Evolutionary conservation across 2,113 vertebrate genomes (phyloP), one percentile per base, ranked within the genome.

Genomic region (Montifringilla adamsi): DNA sequence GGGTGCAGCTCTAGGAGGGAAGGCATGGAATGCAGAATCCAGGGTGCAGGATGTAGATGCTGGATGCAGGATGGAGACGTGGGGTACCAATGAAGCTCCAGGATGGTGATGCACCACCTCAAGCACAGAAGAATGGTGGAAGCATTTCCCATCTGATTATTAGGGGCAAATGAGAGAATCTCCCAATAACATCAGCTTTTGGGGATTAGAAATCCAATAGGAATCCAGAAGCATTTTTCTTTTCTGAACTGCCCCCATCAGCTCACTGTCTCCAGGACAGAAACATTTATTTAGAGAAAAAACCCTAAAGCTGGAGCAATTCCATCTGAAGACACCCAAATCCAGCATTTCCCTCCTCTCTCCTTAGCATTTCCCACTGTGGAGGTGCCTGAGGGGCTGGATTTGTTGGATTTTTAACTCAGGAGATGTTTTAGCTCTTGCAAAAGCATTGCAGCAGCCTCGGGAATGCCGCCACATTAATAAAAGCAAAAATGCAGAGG

Each of bases 401-500:
- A 35, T 62, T 75, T 95, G 68, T 18, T 77, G 81, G 49, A 43
- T 49, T 85, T 89, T 78, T 44, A 39, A 56, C 31, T 49, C 18
- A 0, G 56, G 79, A 75, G 87, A 53, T 49, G 62, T 47, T 90
- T 95, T 18, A 67, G 72, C 75, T 85, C 83, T 72, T 28, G 31
- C 86, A 88, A 82, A 96, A 69, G 19, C 46, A 21, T 78, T 1
- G 5, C 46, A 64, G 89, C 97, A 95, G 97, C 91, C 94, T 96
- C 52, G 87, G 97, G 97, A 96, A 96, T 75, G 97, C 89, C 41
- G 95, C 97, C 97, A 96, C 67, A 2, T 97, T 97, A 97, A 97
- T 97, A 97, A 98, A 96, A 96, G 89, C 90, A 88, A 96, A 97
- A 97, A 97, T 80, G 95, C 87, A 79, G 97, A 95, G 94, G 95